phyloP scores from a whole-genome alignment of 2,888 invertebrate genomes.

The Noctua janthe region DNA sequence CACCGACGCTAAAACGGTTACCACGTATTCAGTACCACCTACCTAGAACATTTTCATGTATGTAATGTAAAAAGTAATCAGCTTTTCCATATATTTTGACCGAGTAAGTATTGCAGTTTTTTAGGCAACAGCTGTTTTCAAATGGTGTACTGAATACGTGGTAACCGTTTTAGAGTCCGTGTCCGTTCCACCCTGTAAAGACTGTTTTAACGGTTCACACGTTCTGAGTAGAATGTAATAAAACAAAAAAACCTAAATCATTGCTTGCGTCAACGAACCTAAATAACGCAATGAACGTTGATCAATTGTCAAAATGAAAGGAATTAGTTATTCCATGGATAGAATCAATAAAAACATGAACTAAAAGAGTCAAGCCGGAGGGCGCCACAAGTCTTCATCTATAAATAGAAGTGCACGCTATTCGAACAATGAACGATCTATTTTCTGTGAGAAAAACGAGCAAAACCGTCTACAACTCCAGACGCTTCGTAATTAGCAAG shows the following conservation, averaged over 20 bases:
- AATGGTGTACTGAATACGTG: too few species aligned
- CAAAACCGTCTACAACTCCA: constrained; percentile 18
- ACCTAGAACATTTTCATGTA: too few species aligned
- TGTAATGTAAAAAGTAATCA: too few species aligned
- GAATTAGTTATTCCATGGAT: not conserved
- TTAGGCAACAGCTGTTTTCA: too few species aligned
- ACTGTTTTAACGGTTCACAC: not conserved
- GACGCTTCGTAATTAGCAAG: constrained; percentile 27
- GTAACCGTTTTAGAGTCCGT: too few species aligned
- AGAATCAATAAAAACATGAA: not conserved
- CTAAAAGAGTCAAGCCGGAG: not conserved
- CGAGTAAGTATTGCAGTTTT: too few species aligned
- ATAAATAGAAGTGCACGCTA: constrained; percentile 54
- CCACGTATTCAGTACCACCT: too few species aligned
- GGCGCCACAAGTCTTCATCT: constrained; percentile 17
- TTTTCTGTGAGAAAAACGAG: constrained; percentile 44
- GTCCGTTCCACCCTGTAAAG: too few species aligned
- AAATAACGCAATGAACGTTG: not conserved
- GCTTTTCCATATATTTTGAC: too few species aligned
- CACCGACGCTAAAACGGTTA: too few species aligned
- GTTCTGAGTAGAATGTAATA: not conserved
- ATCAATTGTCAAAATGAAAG: not conserved
- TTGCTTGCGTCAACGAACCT: not conserved
- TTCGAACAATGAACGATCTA: constrained; percentile 46
- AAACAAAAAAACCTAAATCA: not conserved